Evolutionary conservation across 2,888 invertebrate genomes (phyloP).

Genomic region (Eudasyphora cyanicolor): DNA sequence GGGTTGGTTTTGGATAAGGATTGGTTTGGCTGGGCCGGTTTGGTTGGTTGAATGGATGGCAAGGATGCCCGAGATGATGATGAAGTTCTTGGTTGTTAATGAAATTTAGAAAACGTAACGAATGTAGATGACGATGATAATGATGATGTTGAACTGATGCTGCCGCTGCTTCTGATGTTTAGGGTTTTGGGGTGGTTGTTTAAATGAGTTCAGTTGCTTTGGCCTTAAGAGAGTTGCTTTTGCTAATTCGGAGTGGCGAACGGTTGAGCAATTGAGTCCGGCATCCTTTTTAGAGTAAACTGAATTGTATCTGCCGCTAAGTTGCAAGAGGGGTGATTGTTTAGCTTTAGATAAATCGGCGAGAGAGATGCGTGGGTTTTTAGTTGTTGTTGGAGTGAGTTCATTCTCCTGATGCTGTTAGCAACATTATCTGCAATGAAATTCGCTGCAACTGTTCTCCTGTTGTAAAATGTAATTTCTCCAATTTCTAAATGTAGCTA

Average conservation of each 20-base stretch:
- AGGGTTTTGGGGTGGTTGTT: conserved; percentile 44
- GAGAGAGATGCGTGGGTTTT: neutral
- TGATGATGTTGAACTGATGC: no score
- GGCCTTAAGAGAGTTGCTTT: conserved; percentile 20
- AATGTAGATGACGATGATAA: conserved; percentile 19
- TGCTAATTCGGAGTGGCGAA: conserved; percentile 35
- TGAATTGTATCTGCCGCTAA: neutral
- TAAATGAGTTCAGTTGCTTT: neutral
- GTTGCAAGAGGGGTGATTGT: conserved; percentile 31
- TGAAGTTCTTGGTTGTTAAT: neutral
- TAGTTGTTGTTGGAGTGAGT: no score
- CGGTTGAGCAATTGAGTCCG: conserved; percentile 8
- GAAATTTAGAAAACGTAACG: no score
- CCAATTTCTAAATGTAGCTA: no score
- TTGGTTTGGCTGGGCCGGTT: neutral
- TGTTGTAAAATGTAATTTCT: neutral
- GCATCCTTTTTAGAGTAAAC: neutral
- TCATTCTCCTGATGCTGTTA: conserved; percentile 20
- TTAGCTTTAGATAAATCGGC: conserved; percentile 14
- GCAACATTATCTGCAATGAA: neutral
- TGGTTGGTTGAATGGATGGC: neutral
- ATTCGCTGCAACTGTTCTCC: conserved; percentile 25
- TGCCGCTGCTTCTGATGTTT: no score
- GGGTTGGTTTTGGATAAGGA: neutral
- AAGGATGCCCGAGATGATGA: neutral